Conservation (phyloP, 1,140 invertebrate genomes). For the Wiebesia pumilae region DNA sequence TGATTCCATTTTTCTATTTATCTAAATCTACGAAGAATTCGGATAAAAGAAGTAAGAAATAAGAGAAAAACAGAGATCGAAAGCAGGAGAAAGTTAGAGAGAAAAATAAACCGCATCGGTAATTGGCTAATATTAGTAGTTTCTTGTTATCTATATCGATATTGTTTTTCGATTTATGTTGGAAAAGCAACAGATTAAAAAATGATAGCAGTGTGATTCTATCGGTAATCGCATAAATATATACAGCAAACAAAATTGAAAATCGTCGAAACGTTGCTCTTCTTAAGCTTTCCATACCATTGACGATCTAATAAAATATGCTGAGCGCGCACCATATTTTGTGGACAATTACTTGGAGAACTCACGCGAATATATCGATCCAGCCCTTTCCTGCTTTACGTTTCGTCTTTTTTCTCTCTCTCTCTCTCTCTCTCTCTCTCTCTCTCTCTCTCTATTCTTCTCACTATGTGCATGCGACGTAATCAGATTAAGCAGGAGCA, state of each 20-base stretch:
- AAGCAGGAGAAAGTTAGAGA: neutral
- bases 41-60: too few species aligned
- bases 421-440: neutral
- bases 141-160: neutral
- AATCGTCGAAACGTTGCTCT: neutral
- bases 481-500: constrained; percentile 35
- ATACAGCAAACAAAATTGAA: neutral
- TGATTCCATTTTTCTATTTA: neutral
- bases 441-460: neutral
- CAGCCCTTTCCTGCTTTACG: constrained; percentile 6
- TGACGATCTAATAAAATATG: constrained; percentile 66
- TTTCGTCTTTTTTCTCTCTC: neutral
- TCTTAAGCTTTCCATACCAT: neutral
- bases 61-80: too few species aligned
- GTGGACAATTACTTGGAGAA: constrained; percentile 70
- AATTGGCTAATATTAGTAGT: neutral
- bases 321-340: constrained; percentile 64
- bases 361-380: constrained; percentile 72
- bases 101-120: neutral
- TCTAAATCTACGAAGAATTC: neutral
- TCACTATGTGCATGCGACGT: constrained; percentile 18
- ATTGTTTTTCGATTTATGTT: neutral
- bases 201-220: neutral
- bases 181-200: neutral
- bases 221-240: neutral